Evolutionary conservation across 2,113 vertebrate genomes (phyloP).

Genomic region (Saiga tatarica): DNA sequence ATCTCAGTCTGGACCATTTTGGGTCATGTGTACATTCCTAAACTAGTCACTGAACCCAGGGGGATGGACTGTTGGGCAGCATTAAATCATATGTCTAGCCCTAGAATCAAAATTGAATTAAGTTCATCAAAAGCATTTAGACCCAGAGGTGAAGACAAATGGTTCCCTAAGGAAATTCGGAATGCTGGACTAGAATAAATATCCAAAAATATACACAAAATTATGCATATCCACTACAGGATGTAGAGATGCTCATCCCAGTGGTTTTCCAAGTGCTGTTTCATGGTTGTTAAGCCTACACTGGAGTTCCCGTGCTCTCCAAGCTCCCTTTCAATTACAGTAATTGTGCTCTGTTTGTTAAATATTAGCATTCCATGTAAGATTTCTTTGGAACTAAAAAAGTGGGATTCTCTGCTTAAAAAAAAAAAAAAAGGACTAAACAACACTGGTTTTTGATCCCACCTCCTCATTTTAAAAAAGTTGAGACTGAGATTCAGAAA

Average conservation of each 20-base stretch:
- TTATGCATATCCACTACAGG: neutral
- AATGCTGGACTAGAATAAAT: neutral
- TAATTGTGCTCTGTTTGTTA: neutral
- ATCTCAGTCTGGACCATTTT: neutral
- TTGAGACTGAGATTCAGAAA: neutral
- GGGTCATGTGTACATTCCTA: neutral
- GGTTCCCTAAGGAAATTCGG: neutral
- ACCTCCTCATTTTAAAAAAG: neutral
- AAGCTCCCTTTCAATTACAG: neutral
- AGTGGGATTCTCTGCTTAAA: neutral
- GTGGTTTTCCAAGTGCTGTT: neutral
- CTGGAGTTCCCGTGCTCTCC: fast-evolving
- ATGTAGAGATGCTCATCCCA: neutral
- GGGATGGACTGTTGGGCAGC: neutral
- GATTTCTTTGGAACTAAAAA: neutral
- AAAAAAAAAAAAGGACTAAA: neutral
- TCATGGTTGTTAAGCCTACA: neutral
- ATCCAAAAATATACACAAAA: neutral
- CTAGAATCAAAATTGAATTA: neutral
- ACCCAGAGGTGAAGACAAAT: neutral
- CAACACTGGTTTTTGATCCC: neutral
- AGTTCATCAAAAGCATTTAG: neutral
- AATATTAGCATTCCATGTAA: neutral
- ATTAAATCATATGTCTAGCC: neutral
- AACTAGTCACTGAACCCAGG: neutral